A percentile compares a stretch with the other conserved stretches of the same genome.
Conservation (phyloP, 2,113 vertebrate species). For the Dicerorhinus sumatrensis region DNA sequence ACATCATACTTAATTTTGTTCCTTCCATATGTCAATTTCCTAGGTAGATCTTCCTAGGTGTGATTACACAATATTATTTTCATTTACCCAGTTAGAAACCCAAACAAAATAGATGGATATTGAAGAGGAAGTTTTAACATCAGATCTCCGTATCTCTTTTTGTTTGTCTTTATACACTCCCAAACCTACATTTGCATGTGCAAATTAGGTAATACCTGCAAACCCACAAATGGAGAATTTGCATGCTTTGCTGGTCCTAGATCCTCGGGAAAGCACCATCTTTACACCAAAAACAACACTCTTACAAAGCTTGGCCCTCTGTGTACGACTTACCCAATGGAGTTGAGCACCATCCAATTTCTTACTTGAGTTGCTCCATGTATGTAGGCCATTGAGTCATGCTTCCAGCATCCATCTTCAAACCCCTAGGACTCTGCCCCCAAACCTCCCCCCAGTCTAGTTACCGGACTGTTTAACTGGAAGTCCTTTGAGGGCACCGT, state of each 20-base stretch:
- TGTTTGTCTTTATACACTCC: neutral
- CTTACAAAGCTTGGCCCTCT: neutral
- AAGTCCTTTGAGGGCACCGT: conserved; percentile 48
- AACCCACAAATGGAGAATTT: conserved; percentile 1
- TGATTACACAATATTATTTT: conserved; percentile 35
- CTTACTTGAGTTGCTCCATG: neutral
- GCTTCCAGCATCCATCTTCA: neutral
- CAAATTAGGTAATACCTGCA: neutral
- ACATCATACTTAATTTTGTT: neutral
- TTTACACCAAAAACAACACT: neutral
- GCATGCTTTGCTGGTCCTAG: neutral
- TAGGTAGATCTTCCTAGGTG: neutral
- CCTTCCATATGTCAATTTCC: neutral
- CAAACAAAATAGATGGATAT: neutral
- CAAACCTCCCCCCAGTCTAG: neutral
- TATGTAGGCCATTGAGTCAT: neutral
- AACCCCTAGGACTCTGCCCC: neutral
- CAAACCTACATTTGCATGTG: neutral
- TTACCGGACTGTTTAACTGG: neutral
- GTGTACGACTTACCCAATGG: neutral
- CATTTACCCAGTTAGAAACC: neutral
- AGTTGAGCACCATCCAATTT: conserved; percentile 4
- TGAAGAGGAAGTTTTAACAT: neutral
- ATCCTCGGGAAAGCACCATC: neutral
- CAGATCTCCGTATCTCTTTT: neutral